Base-by-base conservation (phyloP, 1,140 invertebrate species). In the Hycleus phaleratus region DNA sequence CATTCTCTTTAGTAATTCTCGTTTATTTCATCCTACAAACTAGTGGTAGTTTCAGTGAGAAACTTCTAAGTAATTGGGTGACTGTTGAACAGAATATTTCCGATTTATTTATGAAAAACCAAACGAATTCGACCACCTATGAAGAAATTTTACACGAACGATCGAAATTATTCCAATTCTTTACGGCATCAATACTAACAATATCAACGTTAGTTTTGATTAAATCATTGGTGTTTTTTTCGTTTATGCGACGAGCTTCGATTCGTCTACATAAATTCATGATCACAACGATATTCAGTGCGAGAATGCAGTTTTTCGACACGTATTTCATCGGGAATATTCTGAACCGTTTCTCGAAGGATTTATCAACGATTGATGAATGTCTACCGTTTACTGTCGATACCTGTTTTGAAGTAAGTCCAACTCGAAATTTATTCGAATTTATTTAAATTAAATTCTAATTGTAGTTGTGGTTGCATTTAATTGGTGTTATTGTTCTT, bases 271-370 rank as follows among this genome's bases (percentile, higher is more conserved):
- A 89, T 62, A 81, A 85, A 61, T 71, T 64, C 3, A 85, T 88
- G 81, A 85, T 87, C 61, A 63, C 73, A 1, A 75, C 73, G 40
- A 66, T 88, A 12, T 69, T 87, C 3, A 71, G 79, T 55, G 80
- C 82, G 0, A 79, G 81, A 0, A 82, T 87, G 61, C 70, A 71
- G 24, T 88, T 88, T 71, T 88, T 88, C 69, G 81, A 88, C 62
- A 79, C 75, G 5, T 51, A 69, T 46, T 65, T 70, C 55, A 56
- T 65, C 71, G 78, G 74, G 58, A 69, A 81, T 45, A 78, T 85
- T 50, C 67, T 85, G 50, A 85, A 85, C 61, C 63, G 82, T 52
- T 84, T 83, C 70, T 79, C 82, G 0, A 80, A 81, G 69, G 85
- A 86, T 71, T 71, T 85, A 47, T 82, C 80, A 0, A 74, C 75